Evolutionary conservation across 2,888 invertebrate species (phyloP).

Genomic region (Laspeyria flexula): DNA sequence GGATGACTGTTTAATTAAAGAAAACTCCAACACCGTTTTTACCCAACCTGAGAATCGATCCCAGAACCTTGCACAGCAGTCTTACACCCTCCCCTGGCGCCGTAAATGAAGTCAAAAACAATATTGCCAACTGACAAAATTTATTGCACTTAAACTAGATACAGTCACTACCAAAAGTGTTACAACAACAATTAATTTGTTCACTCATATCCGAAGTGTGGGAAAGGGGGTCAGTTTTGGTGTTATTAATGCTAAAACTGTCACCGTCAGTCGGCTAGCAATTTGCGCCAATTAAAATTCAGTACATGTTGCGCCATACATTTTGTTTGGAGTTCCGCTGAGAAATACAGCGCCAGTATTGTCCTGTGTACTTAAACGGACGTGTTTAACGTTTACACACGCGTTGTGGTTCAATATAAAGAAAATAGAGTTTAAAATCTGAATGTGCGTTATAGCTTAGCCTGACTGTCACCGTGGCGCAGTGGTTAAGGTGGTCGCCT

Average conservation of each 20-base stretch:
- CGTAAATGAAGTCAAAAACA: too few relatives aligned
- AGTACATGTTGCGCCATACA: conserved; percentile 60
- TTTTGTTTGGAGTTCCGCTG: conserved; percentile 65
- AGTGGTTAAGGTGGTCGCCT: too few relatives aligned
- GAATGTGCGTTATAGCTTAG: too few relatives aligned
- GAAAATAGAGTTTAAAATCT: too few relatives aligned
- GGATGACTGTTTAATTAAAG: too few relatives aligned
- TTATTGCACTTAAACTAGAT: too few relatives aligned
- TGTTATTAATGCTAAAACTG: conserved; percentile 50
- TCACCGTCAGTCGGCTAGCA: conserved; percentile 49
- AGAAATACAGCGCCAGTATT: conserved; percentile 55
- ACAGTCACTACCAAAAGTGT: conserved; percentile 14
- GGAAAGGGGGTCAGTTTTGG: conserved; percentile 39
- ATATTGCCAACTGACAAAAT: too few relatives aligned
- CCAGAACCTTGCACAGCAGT: too few relatives aligned
- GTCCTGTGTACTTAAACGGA: conserved; percentile 60
- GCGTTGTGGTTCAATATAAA: conserved; percentile 29
- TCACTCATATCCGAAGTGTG: conserved; percentile 19
- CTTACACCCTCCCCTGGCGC: too few relatives aligned
- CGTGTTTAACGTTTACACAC: conserved; percentile 60
- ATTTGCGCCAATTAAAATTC: conserved; percentile 73
- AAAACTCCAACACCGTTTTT: too few relatives aligned
- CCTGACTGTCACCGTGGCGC: too few relatives aligned
- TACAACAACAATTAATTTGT: conserved; percentile 33
- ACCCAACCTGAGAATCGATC: too few relatives aligned